Evolutionary conservation across 2,797 vertebrate species (phyloP).

Genomic region (Tragelaphus oryx): DNA sequence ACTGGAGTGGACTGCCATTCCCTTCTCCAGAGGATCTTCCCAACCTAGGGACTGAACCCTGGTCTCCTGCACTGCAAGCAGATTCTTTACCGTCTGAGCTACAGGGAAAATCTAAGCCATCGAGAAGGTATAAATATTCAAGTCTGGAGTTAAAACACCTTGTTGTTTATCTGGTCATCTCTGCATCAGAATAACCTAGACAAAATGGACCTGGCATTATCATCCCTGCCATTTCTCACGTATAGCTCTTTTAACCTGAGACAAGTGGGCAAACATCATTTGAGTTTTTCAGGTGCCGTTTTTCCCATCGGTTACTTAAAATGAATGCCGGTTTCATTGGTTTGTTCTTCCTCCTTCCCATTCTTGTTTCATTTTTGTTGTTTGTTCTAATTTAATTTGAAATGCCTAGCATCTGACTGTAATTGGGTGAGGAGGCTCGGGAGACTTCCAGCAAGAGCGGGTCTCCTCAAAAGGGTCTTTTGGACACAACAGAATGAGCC

Average conservation of each 20-base stretch:
- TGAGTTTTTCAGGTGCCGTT: background rate
- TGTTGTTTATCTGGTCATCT: background rate
- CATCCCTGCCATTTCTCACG: background rate
- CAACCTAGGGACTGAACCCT: background rate
- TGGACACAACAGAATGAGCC: conserved; percentile 51
- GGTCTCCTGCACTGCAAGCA: background rate
- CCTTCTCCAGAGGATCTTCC: background rate
- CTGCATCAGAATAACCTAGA: background rate
- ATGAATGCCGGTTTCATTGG: background rate
- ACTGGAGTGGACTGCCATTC: background rate
- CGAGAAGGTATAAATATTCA: background rate
- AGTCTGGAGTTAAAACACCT: background rate
- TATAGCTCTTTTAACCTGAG: background rate
- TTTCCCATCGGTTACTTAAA: conserved; percentile 27
- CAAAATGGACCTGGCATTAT: background rate
- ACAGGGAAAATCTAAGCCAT: background rate
- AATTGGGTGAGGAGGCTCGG: conserved; percentile 30
- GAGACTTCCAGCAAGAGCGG: conserved; percentile 51
- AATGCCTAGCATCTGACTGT: conserved; percentile 55
- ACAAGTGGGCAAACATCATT: background rate
- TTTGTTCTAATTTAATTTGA: conserved; percentile 66
- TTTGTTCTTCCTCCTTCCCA: background rate
- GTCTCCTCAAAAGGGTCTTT: conserved; percentile 59
- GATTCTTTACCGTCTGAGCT: background rate
- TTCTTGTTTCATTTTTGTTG: conserved; percentile 31